Percentiles rank a stretch among this genome's conserved stretches.
phyloP scores from a whole-genome alignment of 1,140 invertebrate species.

The Drosophila punjabiensis region DNA sequence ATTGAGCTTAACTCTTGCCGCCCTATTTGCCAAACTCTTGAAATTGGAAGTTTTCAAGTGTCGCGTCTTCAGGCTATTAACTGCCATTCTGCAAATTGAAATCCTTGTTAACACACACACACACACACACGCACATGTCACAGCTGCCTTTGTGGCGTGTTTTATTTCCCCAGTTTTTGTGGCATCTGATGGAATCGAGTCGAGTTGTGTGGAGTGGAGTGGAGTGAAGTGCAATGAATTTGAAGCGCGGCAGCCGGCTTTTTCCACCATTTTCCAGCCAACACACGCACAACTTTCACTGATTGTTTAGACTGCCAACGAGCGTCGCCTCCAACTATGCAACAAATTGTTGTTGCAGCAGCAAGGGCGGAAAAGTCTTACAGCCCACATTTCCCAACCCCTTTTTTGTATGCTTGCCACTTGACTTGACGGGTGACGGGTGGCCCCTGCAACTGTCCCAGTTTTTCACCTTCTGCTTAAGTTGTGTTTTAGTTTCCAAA shows the following conservation, averaged over 20 bases:
- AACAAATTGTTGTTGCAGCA: constrained; percentile 55
- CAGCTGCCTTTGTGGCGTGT: constrained; percentile 44
- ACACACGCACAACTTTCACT: constrained; percentile 72
- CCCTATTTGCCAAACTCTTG: constrained; percentile 54
- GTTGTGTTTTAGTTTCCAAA: constrained; percentile 45
- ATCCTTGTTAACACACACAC: constrained; percentile 24
- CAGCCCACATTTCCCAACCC: not conserved
- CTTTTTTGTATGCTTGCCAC: constrained; percentile 17
- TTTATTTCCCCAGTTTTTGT: constrained; percentile 27
- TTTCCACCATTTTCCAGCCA: constrained; percentile 25
- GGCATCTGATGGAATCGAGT: constrained; percentile 24
- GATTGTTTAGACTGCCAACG: constrained; percentile 58
- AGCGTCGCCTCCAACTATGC: constrained; percentile 64
- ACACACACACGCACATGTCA: not conserved
- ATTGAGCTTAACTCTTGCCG: constrained; percentile 11
- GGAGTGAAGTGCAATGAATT: constrained; percentile 16
- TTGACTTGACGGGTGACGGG: constrained; percentile 40
- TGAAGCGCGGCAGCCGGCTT: not conserved
- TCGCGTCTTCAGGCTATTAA: constrained; percentile 49
- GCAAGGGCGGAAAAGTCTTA: constrained; percentile 2
- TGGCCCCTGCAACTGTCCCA: not conserved
- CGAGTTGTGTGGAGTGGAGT: not conserved
- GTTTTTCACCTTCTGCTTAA: constrained; percentile 27
- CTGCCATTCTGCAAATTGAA: constrained; percentile 38
- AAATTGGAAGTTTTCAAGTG: constrained; percentile 51